phyloP scores from a whole-genome alignment of 2,888 invertebrate genomes.

The Miltochrista miniata region DNA sequence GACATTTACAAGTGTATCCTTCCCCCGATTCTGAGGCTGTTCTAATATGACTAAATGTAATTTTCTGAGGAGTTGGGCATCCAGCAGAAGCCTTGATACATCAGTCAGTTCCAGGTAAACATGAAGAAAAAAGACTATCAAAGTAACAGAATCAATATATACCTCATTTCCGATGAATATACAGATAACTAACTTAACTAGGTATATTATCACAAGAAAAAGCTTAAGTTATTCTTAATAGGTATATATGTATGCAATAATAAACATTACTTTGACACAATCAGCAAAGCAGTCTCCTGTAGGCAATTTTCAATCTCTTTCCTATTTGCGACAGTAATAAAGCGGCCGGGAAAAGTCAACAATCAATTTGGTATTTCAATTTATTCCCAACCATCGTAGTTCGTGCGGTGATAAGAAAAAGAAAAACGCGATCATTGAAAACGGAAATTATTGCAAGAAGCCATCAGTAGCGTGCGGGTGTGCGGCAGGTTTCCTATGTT shows the following conservation, averaged over 20 bases:
- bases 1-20: too few relatives aligned
- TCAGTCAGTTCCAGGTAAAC: too few relatives aligned
- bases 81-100: too few relatives aligned
- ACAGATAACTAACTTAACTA: too few relatives aligned
- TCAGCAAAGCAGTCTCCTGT: conserved; percentile 62
- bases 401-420: conserved; percentile 82
- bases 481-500: conserved; percentile 59
- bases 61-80: too few relatives aligned
- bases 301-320: conserved; percentile 81
- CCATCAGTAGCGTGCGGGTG: conserved; percentile 74
- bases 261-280: conserved; percentile 44
- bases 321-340: conserved; percentile 83
- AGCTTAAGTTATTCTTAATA: too few relatives aligned
- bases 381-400: conserved; percentile 83
- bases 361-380: conserved; percentile 85
- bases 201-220: too few relatives aligned
- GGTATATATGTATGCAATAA: conserved; percentile 38
- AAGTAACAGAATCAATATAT: too few relatives aligned
- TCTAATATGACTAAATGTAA: too few relatives aligned
- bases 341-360: conserved; percentile 82
- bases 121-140: too few relatives aligned
- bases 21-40: too few relatives aligned
- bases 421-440: conserved; percentile 81
- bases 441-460: conserved; percentile 84
- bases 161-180: too few relatives aligned